Percentiles rank a stretch among this genome's conserved stretches.
Evolutionary conservation across 2,888 invertebrate genomes (phyloP).

Genomic region (Theretra japonica): DNA sequence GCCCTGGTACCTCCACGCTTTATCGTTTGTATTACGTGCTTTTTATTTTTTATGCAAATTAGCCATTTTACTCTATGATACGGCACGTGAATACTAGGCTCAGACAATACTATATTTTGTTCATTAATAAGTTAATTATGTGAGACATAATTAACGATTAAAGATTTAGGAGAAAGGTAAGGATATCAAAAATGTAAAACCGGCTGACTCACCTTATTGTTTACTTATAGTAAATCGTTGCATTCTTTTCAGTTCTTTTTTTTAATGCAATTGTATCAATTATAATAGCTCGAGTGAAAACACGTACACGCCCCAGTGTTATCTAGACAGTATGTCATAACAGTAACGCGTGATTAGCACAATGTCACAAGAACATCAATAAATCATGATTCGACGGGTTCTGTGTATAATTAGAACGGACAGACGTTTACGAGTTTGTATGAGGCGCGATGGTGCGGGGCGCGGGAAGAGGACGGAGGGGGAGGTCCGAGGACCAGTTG

Average conservation of each 20-base stretch:
- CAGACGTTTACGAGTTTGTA: neutral
- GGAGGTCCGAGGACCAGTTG: constrained; percentile 43
- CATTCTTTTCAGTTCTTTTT: too few relatives aligned
- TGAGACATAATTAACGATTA: neutral
- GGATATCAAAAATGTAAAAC: too few relatives aligned
- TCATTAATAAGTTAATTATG: neutral
- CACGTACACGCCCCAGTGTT: neutral
- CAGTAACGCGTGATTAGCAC: constrained; percentile 19
- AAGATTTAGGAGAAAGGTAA: neutral
- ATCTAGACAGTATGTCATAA: constrained; percentile 14
- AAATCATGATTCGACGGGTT: constrained; percentile 12
- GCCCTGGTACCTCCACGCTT: constrained; percentile 65
- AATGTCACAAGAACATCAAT: constrained; percentile 17
- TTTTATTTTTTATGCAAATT: constrained; percentile 19
- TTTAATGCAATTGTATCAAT: neutral
- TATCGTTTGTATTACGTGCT: constrained; percentile 23
- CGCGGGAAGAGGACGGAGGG: neutral
- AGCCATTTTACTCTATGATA: constrained; percentile 5
- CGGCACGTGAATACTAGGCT: neutral
- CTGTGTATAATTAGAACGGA: constrained; percentile 23
- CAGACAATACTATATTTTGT: neutral
- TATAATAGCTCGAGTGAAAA: neutral
- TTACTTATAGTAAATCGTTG: too few relatives aligned
- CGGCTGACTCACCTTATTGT: neutral
- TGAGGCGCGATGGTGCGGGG: neutral